Conservation (phyloP, 2,888 invertebrate genomes). For the Molorchus minor region DNA sequence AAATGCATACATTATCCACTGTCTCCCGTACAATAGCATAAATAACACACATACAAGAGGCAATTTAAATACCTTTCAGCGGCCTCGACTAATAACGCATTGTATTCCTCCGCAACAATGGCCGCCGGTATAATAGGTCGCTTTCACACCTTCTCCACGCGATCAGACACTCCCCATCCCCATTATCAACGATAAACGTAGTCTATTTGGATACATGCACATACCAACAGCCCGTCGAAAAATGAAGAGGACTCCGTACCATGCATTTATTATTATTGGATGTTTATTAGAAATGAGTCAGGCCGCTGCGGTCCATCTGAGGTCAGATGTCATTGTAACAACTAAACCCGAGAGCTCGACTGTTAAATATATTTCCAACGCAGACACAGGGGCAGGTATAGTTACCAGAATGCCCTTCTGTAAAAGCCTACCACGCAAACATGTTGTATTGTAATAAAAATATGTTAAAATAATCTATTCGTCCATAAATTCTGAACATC, state of each 20-base stretch:
- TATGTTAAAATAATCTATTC: no score
- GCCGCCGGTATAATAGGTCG: conserved; percentile 3
- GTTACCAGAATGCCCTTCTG: no score
- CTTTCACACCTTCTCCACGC: conserved; percentile 14
- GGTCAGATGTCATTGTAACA: conserved; percentile 25
- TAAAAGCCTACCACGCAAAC: no score
- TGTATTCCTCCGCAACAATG: conserved; percentile 8
- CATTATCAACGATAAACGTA: conserved; percentile 8
- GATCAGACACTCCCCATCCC: conserved; percentile 6
- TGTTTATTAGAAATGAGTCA: conserved; percentile 4
- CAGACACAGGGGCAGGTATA: no score
- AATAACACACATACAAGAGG: conserved; percentile 5
- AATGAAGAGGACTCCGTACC: not conserved
- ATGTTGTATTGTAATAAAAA: no score
- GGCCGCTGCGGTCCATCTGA: not conserved
- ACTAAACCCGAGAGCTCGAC: no score
- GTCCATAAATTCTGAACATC: no score
- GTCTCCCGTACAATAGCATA: no score
- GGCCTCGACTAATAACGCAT: conserved; percentile 1
- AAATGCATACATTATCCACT: no score
- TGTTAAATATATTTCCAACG: no score
- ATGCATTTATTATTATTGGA: not conserved
- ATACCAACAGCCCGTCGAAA: not conserved
- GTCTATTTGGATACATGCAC: not conserved
- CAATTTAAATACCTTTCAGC: conserved; percentile 21